Base-by-base conservation (phyloP, 1,140 invertebrate species). In the Coboldia fuscipes region DNA sequence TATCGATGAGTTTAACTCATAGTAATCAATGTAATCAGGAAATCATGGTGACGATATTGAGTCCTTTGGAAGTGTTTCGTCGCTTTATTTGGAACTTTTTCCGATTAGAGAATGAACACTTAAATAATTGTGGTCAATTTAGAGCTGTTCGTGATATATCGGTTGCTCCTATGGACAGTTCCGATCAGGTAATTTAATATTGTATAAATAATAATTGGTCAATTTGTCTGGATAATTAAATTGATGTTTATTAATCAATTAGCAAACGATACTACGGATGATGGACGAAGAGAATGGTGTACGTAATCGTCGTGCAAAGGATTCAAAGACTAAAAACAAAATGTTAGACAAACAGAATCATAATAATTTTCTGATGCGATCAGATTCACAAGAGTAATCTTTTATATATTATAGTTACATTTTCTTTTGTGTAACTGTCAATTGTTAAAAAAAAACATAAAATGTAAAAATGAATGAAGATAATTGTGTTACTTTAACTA, bases 221-320 rank as follows among this genome's bases (percentile, higher is more conserved):
- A n/a, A n/a, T n/a, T n/a, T n/a, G n/a, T n/a, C n/a, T n/a, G n/a
- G n/a, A n/a, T n/a, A n/a, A n/a, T n/a, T n/a, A n/a, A n/a, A n/a
- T n/a, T n/a, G n/a, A n/a, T n/a, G n/a, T n/a, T n/a, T n/a, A n/a
- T 23, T 23, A 23, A 23, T 23, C 5, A 23, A 23, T 20, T 13
- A 55, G 50, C 73, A 70, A 1, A 72, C 83, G 45, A 84, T 96
- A 35, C 58, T 93, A 12, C 68, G 81, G 14, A 92, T 94, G 84
- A 97, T 97, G 90, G 90, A 96, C 47, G 81, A 90, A 32, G 68
- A 75, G 9, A 76, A 92, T 44, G 88, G 85, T 2, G 83, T 89
- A 6, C 52, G 72, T 3, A 84, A 88, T 46, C 43, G 52, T 7
- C 45, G 52, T 28, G 26, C 15, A 4, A 46, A 41, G 29, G 51